Evolutionary conservation across 2,888 invertebrate species (phyloP), one percentile per base, ranked within the genome.

Genomic region (Rhaphigaster nebulosa): DNA sequence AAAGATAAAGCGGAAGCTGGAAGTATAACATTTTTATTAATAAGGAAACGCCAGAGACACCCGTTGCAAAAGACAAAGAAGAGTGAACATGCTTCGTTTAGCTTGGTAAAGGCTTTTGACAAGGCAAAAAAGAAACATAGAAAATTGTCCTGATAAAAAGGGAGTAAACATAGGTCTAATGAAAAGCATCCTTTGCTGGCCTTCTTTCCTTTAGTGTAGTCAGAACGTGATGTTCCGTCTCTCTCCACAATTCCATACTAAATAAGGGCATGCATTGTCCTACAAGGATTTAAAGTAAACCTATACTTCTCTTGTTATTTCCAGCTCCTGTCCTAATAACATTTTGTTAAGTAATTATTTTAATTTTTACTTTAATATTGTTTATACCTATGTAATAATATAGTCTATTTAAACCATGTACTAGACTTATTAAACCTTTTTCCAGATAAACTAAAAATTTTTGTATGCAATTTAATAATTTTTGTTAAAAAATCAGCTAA

Each of bases 91-190:
- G 70, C 70, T 70, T 70, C 70, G 70, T 70, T 70, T 70, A 70
- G 70, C 70, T 20, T 34, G 70, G 34, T 70, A 70, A 70, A 70
- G 38, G 34, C 70, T 34, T 34, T 34, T 34, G 70, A 70, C 70
- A 70, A 70, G 70, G 70, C 5, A 70, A 70, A 65, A 70, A 70
- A 70, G 70, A 70, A 70, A 70, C 34, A 34, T 70, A 70, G 70
- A 20, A 70, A 70, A 70, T 29, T 34, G 70, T 70, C 70, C 70
- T 34, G 70, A 70, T 70, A 70, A 70, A 70, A 70, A 70, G 70
- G 70, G 34, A 70, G 70, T 70, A 70, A 34, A 70, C 34, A 70
- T 70, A 70, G 70, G 20, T 70, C 70, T 70, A 70, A 70, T 70
- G 70, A 70, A 70, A 70, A 70, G 70, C 70, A 38, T 70, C 70